Evolutionary conservation across 1,140 invertebrate genomes (phyloP), one percentile per base, ranked within the genome.

Genomic region (Gryllus bimaculatus): DNA sequence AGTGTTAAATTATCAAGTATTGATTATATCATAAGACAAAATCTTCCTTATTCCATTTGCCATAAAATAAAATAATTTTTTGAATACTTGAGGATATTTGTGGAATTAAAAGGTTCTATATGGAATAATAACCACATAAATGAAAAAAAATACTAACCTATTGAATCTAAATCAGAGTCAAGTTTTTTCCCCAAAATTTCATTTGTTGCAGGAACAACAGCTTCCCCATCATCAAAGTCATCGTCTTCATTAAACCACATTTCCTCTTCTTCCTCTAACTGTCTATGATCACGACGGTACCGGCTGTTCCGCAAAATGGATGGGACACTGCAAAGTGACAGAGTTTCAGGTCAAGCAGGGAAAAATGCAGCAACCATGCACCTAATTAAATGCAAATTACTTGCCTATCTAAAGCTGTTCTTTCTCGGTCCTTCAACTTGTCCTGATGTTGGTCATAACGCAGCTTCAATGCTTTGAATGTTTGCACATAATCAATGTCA

Each of bases 231-330:
- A 81, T 97, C 95, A 82, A 95, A 92, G 83, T 98, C 96, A 84
- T 98, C 96, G 82, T 98, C 96, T 83, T 98, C 95, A 85, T 97
- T 97, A 87, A 99, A 99, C 97, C 97, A 99, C 91, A 98, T 96
- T 86, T 99, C 97, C 85, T 99, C 97, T 82, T 99, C 97, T 83
- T 98, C 96, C 76, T 99, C 97, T 81, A 98, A 89, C 83, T 97
- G 93, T 74, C 96, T 89, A 81, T 95, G 93, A 87, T 99, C 97
- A 76, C 96, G 90, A 81, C 96, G 88, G 86, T 94, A 98, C 79
- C 96, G 89, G 85, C 91, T 91, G 81, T 89, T 93, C 82, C 94
- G 88, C 81, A 96, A 87, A 83, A 96, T 92, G 77, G 93, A 94
- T 81, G 94, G 92, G 75, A 94, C 91, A 81, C 88, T 88, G 79